These are phyloP conservation scores for Natator depressus DNA, from an alignment of 2,113 vertebrate species.

Conservation along the genomic window DNA sequence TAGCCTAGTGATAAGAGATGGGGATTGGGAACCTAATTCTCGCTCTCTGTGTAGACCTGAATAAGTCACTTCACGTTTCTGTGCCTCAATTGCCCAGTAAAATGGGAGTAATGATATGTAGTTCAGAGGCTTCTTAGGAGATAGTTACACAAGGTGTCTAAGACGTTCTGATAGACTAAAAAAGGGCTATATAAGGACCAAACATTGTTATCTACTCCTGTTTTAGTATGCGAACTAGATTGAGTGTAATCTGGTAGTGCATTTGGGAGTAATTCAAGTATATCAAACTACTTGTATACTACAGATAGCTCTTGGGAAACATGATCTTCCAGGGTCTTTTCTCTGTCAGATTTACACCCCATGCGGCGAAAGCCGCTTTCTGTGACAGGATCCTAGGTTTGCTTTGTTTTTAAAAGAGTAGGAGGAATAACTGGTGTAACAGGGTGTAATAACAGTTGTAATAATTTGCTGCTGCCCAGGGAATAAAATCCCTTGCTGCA, in stretches of 20 bases:
- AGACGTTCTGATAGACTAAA: background rate
- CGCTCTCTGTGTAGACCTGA: background rate
- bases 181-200: background rate
- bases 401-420: conserved; percentile 44
- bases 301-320: background rate
- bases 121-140: background rate
- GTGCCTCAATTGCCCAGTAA: background rate
- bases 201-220: background rate
- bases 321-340: background rate
- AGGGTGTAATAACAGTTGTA: conserved; percentile 18
- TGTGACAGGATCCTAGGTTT: conserved; percentile 47
- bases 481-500: conserved; percentile 46
- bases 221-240: background rate
- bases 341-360: conserved; percentile 36
- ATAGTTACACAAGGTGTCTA: background rate
- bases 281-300: background rate
- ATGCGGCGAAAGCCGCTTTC: background rate
- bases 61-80: background rate
- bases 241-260: background rate
- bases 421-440: background rate
- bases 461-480: conserved; percentile 42
- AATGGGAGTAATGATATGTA: background rate
- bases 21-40: background rate
- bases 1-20: background rate
- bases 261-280: background rate